Evolutionary conservation across 2,797 vertebrate genomes (phyloP).

Genomic region (Enteromius anoplus): DNA sequence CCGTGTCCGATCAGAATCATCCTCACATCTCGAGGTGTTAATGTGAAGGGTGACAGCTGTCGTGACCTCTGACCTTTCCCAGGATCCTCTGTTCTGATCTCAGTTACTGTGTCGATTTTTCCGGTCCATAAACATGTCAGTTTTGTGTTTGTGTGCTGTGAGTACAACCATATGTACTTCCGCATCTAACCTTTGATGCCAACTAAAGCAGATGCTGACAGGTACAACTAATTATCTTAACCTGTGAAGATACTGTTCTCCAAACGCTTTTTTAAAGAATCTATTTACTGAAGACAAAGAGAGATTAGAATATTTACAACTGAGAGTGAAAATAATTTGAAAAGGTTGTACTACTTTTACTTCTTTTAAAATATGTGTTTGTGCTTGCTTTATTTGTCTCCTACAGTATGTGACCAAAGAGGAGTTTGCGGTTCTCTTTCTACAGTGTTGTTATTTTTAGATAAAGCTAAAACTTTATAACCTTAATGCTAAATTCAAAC

Average conservation of each 20-base stretch:
- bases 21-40: conserved; percentile 48
- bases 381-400: background rate
- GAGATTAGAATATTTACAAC: background rate
- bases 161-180: conserved; percentile 33
- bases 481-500: background rate
- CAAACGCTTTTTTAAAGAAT: background rate
- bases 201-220: background rate
- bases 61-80: conserved; percentile 72
- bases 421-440: background rate
- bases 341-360: background rate
- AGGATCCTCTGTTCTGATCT: conserved; percentile 61
- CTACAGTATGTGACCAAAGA: background rate
- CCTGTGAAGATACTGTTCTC: background rate
- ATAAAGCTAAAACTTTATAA: background rate
- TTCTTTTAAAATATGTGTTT: background rate
- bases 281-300: background rate
- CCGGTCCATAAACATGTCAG: conserved; percentile 60
- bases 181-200: conserved; percentile 11
- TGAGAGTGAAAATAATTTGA: background rate
- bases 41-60: conserved; percentile 51
- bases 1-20: conserved; percentile 52
- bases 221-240: background rate
- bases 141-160: conserved; percentile 26
- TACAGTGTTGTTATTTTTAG: background rate
- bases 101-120: conserved; percentile 65